Percentiles rank a stretch among this genome's conserved stretches.
phyloP scores from a whole-genome alignment of 2,888 invertebrate genomes.

The Drosophila merina region DNA sequence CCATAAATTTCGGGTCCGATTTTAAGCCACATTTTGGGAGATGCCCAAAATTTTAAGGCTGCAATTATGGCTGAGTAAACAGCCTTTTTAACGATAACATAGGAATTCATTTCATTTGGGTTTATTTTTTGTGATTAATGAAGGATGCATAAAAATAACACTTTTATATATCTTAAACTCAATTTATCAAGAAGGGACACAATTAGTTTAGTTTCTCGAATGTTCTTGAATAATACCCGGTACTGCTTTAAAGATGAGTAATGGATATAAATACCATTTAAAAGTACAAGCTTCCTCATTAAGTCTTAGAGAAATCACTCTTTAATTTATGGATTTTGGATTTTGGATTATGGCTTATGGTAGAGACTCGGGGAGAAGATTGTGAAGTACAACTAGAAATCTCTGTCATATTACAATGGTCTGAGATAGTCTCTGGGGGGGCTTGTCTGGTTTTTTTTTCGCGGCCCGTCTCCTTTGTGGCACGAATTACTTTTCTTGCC shows the following conservation, averaged over 20 bases:
- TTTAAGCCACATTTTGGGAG: neutral
- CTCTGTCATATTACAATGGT: conserved; percentile 32
- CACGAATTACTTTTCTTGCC: conserved; percentile 74
- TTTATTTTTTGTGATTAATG: neutral
- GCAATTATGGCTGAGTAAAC: neutral
- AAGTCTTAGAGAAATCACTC: neutral
- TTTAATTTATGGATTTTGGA: neutral
- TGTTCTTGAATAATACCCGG: neutral
- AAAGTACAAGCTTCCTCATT: neutral
- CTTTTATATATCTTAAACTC: neutral
- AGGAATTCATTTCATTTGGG: neutral
- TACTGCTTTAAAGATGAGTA: neutral
- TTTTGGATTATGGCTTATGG: neutral
- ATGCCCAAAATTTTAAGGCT: neutral
- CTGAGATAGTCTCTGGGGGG: conserved; percentile 34
- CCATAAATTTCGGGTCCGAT: neutral
- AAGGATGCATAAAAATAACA: neutral
- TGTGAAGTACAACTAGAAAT: conserved; percentile 4
- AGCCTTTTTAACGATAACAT: neutral
- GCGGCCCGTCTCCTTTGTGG: conserved; percentile 54
- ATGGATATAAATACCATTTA: neutral
- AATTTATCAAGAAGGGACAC: neutral
- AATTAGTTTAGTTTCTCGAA: neutral
- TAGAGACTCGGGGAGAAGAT: neutral
- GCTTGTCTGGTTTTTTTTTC: conserved; percentile 29